These are phyloP conservation scores for Antrozous pallidus DNA, from an alignment of 2,797 vertebrate genomes.

Conservation along the genomic window DNA sequence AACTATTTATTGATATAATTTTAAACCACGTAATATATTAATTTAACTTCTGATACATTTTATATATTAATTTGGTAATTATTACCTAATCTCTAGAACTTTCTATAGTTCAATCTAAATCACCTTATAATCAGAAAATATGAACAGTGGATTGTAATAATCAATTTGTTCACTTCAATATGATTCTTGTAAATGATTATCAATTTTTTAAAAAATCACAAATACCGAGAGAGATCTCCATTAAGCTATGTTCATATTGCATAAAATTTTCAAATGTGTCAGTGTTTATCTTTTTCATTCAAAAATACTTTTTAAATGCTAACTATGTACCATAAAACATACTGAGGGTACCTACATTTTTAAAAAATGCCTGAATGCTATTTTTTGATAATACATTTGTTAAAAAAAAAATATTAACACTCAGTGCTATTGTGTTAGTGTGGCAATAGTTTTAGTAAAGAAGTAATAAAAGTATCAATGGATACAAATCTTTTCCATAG, in stretches of 20 bases:
- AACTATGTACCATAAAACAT: background rate
- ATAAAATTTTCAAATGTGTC: background rate
- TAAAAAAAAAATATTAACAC: background rate
- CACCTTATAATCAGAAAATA: background rate
- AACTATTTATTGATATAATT: background rate
- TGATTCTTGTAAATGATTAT: background rate
- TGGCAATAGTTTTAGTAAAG: background rate
- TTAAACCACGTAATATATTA: background rate
- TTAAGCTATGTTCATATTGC: background rate
- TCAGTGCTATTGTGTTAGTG: background rate
- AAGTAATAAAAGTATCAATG: background rate
- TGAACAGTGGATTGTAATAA: background rate
- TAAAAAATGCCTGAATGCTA: background rate
- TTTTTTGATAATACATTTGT: background rate
- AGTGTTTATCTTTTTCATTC: background rate
- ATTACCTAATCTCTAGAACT: background rate
- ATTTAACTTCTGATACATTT: background rate
- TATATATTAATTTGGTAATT: background rate
- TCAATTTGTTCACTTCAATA: background rate
- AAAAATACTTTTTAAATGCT: background rate
- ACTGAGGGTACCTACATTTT: background rate
- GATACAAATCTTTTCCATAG: background rate
- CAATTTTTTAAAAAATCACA: background rate
- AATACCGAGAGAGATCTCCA: background rate
- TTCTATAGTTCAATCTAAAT: background rate